phyloP scores from a whole-genome alignment of 2,113 vertebrate genomes.

The Epinephelus cyanopodus region DNA sequence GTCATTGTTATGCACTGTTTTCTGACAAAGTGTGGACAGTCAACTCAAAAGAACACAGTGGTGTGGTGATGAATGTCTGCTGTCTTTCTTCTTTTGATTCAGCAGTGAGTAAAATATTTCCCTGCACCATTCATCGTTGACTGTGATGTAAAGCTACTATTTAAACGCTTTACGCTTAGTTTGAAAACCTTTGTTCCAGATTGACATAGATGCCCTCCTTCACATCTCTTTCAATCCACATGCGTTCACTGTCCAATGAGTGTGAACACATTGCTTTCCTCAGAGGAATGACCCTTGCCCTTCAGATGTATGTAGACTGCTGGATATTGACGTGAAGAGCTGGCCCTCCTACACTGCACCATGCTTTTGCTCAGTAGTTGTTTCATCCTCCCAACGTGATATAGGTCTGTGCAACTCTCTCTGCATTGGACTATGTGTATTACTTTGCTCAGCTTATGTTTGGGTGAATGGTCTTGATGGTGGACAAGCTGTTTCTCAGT shows the following conservation, averaged over 20 bases:
- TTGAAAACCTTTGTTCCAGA: neutral
- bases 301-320: neutral
- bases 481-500: neutral
- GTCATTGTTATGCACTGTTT: too few species aligned
- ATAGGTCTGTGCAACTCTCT: neutral
- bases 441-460: neutral
- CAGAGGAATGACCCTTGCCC: neutral
- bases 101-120: too few species aligned
- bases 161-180: neutral
- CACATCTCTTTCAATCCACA: too few species aligned
- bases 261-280: neutral
- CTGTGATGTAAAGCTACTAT: too few species aligned
- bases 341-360: neutral
- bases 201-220: neutral
- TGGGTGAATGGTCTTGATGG: neutral
- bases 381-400: neutral
- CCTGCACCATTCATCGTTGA: too few species aligned
- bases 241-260: neutral
- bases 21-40: too few species aligned
- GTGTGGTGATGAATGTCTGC: too few species aligned
- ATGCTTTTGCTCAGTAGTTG: neutral
- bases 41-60: too few species aligned
- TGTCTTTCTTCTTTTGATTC: too few species aligned
- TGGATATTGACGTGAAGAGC: neutral
- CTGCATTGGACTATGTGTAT: neutral